Percentiles rank a stretch among this genome's conserved stretches.
Evolutionary conservation across 2,888 invertebrate genomes (phyloP).

Genomic region (Dyspetes luteomarginatus): DNA sequence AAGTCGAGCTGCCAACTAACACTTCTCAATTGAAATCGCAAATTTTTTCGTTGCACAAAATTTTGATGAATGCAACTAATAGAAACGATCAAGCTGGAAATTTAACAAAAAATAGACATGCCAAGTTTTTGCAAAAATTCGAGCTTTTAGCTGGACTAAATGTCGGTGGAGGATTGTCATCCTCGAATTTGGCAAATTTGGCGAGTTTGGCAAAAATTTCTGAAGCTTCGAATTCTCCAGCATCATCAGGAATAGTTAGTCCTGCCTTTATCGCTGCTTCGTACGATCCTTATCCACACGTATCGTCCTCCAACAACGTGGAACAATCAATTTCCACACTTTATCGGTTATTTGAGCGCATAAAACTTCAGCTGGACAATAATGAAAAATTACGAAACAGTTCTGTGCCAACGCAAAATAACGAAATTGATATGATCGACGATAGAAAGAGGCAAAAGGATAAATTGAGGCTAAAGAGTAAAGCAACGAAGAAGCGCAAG

Average conservation of each 20-base stretch:
- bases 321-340: conserved; percentile 58
- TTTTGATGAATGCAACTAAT: conserved; percentile 9
- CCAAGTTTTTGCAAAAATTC: conserved; percentile 72
- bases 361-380: conserved; percentile 52
- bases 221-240: conserved; percentile 27
- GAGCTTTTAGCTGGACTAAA: conserved; percentile 77
- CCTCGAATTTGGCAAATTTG: conserved; percentile 33
- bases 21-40: conserved; percentile 19
- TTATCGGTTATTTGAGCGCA: conserved; percentile 62
- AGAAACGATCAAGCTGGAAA: background rate
- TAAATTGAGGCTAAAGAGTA: conserved; percentile 54
- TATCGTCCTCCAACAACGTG: conserved; percentile 66
- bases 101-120: conserved; percentile 57
- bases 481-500: conserved; percentile 51
- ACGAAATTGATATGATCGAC: conserved; percentile 32
- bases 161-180: conserved; percentile 63
- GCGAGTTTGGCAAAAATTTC: conserved; percentile 58
- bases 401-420: conserved; percentile 34
- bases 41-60: conserved; percentile 9
- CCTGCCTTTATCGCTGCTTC: conserved; percentile 69
- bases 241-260: conserved; percentile 31
- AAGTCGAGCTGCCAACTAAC: conserved; percentile 4
- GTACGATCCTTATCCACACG: conserved; percentile 74
- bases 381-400: conserved; percentile 32
- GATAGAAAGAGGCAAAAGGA: conserved; percentile 51